These are phyloP conservation scores for Erythrolamprus reginae DNA, from an alignment of 2,113 vertebrate genomes.

Conservation along the genomic window DNA sequence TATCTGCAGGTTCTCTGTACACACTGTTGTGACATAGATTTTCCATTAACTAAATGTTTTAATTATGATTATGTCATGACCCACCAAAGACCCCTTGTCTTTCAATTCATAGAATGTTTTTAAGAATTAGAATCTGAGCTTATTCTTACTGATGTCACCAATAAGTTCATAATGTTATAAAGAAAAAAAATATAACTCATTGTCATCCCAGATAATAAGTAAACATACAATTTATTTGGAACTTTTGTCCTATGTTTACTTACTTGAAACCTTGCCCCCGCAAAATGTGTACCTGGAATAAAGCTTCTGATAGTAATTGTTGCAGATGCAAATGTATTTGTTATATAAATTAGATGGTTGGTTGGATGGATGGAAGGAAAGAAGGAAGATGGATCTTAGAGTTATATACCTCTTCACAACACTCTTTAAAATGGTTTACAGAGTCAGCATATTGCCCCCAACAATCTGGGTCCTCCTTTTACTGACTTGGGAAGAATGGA, in stretches of 20 bases:
- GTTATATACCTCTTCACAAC: too few relatives aligned
- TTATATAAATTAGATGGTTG: background rate
- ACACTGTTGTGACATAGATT: constrained; percentile 52
- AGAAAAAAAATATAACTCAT: background rate
- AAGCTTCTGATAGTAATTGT: background rate
- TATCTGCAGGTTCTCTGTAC: constrained; percentile 52
- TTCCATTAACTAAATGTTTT: constrained; percentile 59
- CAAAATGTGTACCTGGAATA: background rate
- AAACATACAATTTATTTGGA: background rate
- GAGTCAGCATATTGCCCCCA: too few relatives aligned
- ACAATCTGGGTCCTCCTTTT: too few relatives aligned
- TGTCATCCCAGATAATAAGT: background rate
- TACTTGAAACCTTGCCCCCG: background rate
- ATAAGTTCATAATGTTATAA: background rate
- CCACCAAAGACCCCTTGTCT: constrained; percentile 50
- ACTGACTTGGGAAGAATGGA: too few relatives aligned
- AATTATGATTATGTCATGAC: constrained; percentile 40
- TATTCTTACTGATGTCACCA: background rate
- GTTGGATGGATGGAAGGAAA: background rate
- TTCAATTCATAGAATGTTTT: constrained; percentile 34
- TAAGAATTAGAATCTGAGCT: constrained; percentile 46
- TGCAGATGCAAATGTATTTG: background rate
- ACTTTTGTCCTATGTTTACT: background rate
- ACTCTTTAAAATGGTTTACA: too few relatives aligned
- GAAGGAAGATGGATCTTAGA: background rate